phyloP scores from a whole-genome alignment of 2,113 vertebrate species.

The Plotosus lineatus region DNA sequence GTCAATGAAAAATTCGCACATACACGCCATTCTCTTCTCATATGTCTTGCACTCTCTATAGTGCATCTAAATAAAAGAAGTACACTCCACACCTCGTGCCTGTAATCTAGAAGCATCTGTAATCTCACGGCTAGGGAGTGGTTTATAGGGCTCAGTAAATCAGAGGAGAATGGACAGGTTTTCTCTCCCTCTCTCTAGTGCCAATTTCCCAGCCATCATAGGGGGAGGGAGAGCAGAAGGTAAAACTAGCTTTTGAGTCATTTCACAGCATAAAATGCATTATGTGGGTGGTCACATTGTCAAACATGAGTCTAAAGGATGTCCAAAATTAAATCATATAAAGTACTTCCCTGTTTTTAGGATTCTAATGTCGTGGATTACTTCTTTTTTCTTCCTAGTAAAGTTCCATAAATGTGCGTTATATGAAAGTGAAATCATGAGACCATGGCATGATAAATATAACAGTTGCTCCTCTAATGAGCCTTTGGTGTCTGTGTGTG shows the following conservation, averaged over 20 bases:
- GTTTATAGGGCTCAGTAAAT: constrained; percentile 69
- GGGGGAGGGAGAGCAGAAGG: neutral
- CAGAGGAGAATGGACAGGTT: constrained; percentile 64
- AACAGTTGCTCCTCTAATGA: constrained; percentile 31
- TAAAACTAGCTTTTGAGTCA: constrained; percentile 6
- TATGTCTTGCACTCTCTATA: neutral
- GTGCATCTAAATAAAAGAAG: constrained; percentile 28
- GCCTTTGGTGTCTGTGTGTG: neutral
- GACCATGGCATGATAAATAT: constrained; percentile 17
- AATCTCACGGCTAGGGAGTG: constrained; percentile 63
- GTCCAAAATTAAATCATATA: neutral
- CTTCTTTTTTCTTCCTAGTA: neutral
- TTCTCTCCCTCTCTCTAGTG: constrained; percentile 51
- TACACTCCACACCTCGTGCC: constrained; percentile 48
- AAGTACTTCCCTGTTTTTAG: neutral
- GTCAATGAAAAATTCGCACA: constrained; percentile 49
- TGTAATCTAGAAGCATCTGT: constrained; percentile 60
- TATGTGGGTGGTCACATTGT: neutral
- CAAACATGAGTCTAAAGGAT: neutral
- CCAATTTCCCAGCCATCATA: constrained; percentile 40
- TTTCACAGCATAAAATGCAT: neutral
- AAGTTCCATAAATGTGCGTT: constrained; percentile 17
- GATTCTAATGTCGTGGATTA: neutral
- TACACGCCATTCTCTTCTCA: constrained; percentile 41
- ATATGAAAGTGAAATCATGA: constrained; percentile 22